Evolutionary conservation across 2,113 vertebrate genomes (phyloP).

Genomic region (Neofelis nebulosa): DNA sequence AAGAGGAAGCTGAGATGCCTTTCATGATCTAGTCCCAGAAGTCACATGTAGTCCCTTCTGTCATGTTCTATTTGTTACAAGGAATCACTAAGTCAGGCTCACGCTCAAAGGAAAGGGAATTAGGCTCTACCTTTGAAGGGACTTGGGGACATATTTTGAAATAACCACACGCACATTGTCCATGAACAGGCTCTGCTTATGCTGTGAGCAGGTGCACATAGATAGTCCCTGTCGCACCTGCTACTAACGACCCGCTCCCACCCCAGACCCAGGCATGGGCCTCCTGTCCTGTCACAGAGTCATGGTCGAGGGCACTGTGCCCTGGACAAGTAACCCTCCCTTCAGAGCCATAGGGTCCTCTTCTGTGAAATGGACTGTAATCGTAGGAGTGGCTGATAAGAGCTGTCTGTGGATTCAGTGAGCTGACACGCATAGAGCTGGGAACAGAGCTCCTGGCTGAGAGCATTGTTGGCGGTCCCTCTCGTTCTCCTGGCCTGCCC

Average conservation of each 20-base stretch:
- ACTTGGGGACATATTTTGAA: neutral
- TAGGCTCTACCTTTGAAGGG: neutral
- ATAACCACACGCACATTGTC: neutral
- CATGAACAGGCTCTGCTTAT: neutral
- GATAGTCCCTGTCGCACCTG: accelerated
- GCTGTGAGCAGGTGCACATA: neutral
- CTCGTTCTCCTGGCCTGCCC: neutral
- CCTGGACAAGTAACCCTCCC: neutral
- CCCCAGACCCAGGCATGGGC: neutral
- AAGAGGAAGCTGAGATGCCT: neutral
- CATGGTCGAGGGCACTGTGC: neutral
- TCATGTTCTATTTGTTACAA: neutral
- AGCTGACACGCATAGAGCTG: neutral
- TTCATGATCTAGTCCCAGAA: neutral
- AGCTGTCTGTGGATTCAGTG: too few relatives aligned
- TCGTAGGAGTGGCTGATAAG: too few relatives aligned
- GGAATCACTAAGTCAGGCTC: neutral
- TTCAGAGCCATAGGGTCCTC: accelerated
- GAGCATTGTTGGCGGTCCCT: accelerated
- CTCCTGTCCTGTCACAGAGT: neutral
- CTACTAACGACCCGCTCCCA: neutral
- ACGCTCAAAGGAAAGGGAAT: neutral
- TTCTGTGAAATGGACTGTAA: neutral
- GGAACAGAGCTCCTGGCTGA: neutral
- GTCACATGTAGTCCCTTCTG: too few relatives aligned